A percentile compares a stretch with the other conserved stretches of the same genome.
Evolutionary conservation across 2,797 vertebrate species (phyloP).

Genomic region (Crotalus adamanteus): DNA sequence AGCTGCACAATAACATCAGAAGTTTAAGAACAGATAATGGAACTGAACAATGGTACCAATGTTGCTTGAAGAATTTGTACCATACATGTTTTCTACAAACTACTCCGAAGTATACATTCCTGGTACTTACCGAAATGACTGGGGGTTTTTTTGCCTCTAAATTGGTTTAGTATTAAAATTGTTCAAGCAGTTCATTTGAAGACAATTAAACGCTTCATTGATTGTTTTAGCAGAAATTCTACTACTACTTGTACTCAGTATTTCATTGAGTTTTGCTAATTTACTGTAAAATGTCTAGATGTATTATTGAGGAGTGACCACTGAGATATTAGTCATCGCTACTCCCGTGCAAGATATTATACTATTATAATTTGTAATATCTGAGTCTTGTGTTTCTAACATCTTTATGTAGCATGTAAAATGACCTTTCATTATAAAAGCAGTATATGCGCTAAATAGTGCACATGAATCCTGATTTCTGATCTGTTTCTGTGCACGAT

Average conservation of each 20-base stretch:
- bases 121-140: background rate
- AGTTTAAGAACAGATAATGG: background rate
- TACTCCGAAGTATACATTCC: background rate
- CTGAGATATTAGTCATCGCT: background rate
- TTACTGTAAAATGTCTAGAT: background rate
- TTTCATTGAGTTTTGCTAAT: background rate
- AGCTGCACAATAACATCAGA: background rate
- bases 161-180: background rate
- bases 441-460: background rate
- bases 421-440: background rate
- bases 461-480: background rate
- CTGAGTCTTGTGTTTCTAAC: background rate
- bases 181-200: background rate
- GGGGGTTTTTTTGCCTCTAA: background rate
- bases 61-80: background rate
- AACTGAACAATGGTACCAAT: background rate
- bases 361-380: background rate
- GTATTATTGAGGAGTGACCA: background rate
- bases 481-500: background rate
- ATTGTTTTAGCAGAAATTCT: background rate
- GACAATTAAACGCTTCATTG: background rate
- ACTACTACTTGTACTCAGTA: background rate
- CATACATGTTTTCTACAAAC: background rate
- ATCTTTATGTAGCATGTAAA: background rate
- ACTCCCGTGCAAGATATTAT: background rate